A percentile compares a stretch with the other conserved stretches of the same genome.
These are phyloP conservation scores for Thereva unica DNA, from an alignment of 2,888 invertebrate genomes.

Conservation along the genomic window DNA sequence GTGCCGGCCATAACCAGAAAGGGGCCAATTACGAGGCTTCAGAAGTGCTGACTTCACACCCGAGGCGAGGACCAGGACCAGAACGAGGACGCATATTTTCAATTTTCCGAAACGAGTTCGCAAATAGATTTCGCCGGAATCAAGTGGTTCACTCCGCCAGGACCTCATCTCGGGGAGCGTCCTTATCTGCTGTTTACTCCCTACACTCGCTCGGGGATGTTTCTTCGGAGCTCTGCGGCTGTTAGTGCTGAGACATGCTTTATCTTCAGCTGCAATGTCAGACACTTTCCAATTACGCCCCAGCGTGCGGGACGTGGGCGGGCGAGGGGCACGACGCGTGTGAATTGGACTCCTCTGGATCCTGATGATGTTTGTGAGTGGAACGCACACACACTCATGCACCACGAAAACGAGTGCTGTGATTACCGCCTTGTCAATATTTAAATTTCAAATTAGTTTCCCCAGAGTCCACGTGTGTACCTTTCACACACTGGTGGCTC, in stretches of 20 bases:
- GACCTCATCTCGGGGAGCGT: background rate
- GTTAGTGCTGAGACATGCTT: slow-evolving; percentile 42
- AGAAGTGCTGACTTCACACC: too few relatives aligned
- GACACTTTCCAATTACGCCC: slow-evolving; percentile 42
- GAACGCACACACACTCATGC: slow-evolving; percentile 20
- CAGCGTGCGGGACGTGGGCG: background rate
- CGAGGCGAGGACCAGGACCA: background rate
- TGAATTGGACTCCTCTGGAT: slow-evolving; percentile 12
- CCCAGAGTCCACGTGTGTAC: slow-evolving; percentile 35
- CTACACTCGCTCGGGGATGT: slow-evolving; percentile 37
- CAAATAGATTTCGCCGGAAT: slow-evolving; percentile 19
- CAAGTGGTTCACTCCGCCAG: slow-evolving; percentile 14
- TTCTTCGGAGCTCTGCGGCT: slow-evolving; percentile 33
- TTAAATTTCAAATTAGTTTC: slow-evolving; percentile 41
- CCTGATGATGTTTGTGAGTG: background rate
- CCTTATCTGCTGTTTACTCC: slow-evolving; percentile 39
- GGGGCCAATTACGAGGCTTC: too few relatives aligned
- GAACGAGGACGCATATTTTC: background rate
- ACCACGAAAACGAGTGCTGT: slow-evolving; percentile 12
- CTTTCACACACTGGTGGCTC: slow-evolving; percentile 21
- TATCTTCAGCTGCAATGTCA: slow-evolving; percentile 43
- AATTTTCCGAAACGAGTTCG: slow-evolving; percentile 7
- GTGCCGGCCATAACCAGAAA: too few relatives aligned
- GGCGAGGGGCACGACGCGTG: slow-evolving; percentile 26
- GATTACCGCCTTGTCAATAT: slow-evolving; percentile 40